Evolutionary conservation across 1,140 invertebrate genomes (phyloP).

Genomic region (Drosophila pallidifrons): DNA sequence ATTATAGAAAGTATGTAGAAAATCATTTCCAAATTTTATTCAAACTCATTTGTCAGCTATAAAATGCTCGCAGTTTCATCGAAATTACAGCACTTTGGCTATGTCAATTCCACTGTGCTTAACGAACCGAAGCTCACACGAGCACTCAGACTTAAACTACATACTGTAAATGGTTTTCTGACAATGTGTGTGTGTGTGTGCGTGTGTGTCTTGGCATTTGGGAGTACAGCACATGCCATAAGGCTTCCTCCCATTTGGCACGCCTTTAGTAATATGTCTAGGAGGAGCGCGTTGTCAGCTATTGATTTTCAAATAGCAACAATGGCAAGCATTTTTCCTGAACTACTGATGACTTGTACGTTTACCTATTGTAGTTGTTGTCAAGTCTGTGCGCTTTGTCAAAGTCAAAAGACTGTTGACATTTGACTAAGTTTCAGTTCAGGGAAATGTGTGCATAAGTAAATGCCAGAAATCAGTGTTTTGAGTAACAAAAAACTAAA

Average conservation of each 20-base stretch:
- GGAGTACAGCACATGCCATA: slow-evolving; percentile 26
- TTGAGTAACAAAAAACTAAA: no score
- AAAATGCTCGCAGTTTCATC: no score
- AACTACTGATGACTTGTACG: slow-evolving; percentile 12
- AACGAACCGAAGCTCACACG: slow-evolving; percentile 43
- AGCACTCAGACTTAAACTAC: slow-evolving; percentile 2
- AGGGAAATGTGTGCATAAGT: background rate
- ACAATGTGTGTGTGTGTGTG: no score
- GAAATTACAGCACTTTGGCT: slow-evolving; percentile 26
- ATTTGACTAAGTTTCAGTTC: background rate
- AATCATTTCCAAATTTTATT: no score
- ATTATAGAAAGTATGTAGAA: no score
- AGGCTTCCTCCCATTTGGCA: slow-evolving; percentile 25
- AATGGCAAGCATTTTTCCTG: slow-evolving; percentile 34
- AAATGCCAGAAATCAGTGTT: background rate
- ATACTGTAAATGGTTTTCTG: background rate
- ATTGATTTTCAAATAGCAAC: slow-evolving; percentile 60
- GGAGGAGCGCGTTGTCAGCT: slow-evolving; percentile 24
- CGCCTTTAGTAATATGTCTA: background rate
- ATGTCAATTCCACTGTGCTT: slow-evolving; percentile 49
- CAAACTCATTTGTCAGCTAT: no score
- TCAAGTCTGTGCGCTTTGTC: slow-evolving; percentile 15
- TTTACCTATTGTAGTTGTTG: slow-evolving; percentile 10
- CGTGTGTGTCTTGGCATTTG: slow-evolving; percentile 22
- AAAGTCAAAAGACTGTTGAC: slow-evolving; percentile 22